Evolutionary conservation across 2,113 vertebrate genomes (phyloP).

Genomic region (Rana temporaria): DNA sequence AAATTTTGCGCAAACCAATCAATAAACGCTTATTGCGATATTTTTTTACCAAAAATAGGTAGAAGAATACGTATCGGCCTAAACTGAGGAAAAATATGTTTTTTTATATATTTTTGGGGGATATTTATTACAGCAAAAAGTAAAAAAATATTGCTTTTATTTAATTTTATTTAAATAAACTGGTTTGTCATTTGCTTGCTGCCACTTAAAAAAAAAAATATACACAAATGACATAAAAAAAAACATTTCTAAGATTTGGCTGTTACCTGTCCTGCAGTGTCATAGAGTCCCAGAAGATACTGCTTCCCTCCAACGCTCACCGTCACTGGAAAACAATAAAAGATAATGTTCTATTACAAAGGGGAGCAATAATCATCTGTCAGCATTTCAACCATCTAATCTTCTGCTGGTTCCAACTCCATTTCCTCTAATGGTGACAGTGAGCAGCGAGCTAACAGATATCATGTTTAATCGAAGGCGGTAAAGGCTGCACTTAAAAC

Average conservation of each 20-base stretch:
- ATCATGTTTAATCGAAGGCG: background rate
- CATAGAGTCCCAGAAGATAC: conserved; percentile 86
- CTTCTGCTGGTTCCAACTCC: background rate
- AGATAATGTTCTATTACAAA: conserved; percentile 35
- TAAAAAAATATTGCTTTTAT: too few relatives aligned
- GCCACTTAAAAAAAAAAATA: too few relatives aligned
- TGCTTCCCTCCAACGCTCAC: conserved; percentile 87
- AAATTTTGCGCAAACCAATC: too few relatives aligned
- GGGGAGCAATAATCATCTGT: conserved; percentile 4
- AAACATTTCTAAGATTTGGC: background rate
- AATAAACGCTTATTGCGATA: too few relatives aligned
- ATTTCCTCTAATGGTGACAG: conserved; percentile 5
- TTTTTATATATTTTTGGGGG: too few relatives aligned
- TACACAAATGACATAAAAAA: background rate
- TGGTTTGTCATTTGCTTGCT: too few relatives aligned
- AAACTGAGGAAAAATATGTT: too few relatives aligned
- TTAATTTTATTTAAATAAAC: too few relatives aligned
- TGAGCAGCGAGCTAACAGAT: conserved; percentile 18
- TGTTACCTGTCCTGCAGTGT: conserved; percentile 88
- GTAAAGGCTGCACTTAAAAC: conserved; percentile 17
- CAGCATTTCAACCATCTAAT: background rate
- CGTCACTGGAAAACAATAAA: conserved; percentile 74
- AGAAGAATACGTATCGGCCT: too few relatives aligned
- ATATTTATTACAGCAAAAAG: too few relatives aligned
- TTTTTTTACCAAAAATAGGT: too few relatives aligned